Conservation (phyloP, 2,113 vertebrate genomes). For the Bambusicola thoracicus region DNA sequence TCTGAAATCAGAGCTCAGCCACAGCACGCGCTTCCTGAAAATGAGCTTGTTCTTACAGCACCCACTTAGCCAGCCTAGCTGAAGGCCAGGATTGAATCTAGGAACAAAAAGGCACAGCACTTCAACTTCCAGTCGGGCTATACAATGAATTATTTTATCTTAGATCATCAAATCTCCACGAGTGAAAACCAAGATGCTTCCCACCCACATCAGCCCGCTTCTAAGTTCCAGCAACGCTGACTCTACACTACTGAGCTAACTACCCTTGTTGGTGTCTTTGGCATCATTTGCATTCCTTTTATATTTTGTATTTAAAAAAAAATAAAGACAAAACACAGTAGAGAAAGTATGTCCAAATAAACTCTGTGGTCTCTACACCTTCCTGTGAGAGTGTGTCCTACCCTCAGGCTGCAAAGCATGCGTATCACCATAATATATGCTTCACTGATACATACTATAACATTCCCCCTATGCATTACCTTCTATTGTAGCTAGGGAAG, state of each 20-base stretch:
- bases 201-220: background rate
- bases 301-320: background rate
- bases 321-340: background rate
- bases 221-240: background rate
- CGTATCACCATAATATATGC: background rate
- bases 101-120: background rate
- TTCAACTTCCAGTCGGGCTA: background rate
- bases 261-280: fast-evolving
- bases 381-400: background rate
- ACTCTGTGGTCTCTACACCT: background rate
- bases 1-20: fast-evolving
- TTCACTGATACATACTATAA: background rate
- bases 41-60: background rate
- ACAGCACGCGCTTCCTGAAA: fast-evolving
- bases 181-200: background rate
- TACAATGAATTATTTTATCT: background rate
- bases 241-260: background rate
- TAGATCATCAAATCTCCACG: background rate
- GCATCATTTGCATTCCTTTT: background rate
- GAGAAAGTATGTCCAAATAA: background rate
- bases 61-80: background rate
- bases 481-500: background rate
- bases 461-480: background rate
- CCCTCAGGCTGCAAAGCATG: background rate
- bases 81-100: background rate